These are phyloP conservation scores for Volucella bombylans DNA, from an alignment of 2,888 invertebrate species.

Conservation along the genomic window DNA sequence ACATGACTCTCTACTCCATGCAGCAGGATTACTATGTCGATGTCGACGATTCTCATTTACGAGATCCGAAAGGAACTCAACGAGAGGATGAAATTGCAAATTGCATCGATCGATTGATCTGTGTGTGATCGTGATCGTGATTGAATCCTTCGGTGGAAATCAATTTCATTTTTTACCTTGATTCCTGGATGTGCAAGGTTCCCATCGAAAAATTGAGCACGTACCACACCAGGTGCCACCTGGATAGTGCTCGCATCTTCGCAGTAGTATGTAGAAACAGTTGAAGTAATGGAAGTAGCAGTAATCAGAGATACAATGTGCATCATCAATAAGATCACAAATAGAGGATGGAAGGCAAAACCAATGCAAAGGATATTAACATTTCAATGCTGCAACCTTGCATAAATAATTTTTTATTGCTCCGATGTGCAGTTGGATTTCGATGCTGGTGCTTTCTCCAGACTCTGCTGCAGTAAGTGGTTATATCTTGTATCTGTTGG, in stretches of 20 bases:
- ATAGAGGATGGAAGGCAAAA: background rate
- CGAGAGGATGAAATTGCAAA: conserved; percentile 48
- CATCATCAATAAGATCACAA: conserved; percentile 40
- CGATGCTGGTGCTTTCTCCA: conserved; percentile 27
- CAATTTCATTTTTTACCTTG: conserved; percentile 6
- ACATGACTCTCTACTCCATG: conserved; percentile 24
- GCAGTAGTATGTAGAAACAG: background rate
- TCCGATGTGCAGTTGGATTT: conserved; percentile 50
- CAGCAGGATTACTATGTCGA: conserved; percentile 59
- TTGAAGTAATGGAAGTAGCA: background rate
- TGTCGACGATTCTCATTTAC: conserved; percentile 54
- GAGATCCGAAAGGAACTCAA: conserved; percentile 57
- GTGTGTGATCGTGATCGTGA: conserved; percentile 13
- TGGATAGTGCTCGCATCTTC: conserved; percentile 23
- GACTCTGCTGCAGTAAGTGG: conserved; percentile 23
- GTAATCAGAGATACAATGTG: conserved; percentile 53
- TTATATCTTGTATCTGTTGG: conserved; percentile 28
- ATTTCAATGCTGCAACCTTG: conserved; percentile 71
- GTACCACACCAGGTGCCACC: conserved; percentile 62
- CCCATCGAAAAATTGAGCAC: conserved; percentile 51
- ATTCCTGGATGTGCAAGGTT: background rate
- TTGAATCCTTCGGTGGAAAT: conserved; percentile 64
- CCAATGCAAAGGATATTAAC: conserved; percentile 62
- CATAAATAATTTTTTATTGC: conserved; percentile 72
- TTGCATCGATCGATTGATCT: conserved; percentile 49